Base-by-base conservation (phyloP, 2,888 invertebrate genomes). In the Dynastes maya region DNA sequence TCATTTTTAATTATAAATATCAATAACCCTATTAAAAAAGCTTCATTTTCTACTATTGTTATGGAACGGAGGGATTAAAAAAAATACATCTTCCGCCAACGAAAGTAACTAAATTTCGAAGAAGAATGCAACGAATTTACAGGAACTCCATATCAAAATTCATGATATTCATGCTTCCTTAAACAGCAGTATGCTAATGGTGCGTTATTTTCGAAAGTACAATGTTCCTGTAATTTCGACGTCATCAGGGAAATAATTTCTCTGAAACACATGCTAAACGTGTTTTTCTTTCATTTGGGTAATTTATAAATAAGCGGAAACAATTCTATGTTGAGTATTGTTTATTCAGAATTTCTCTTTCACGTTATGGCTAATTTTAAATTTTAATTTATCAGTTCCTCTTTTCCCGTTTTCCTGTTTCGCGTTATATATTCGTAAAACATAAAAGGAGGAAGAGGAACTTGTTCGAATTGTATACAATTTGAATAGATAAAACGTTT, bases 341-440 rank as follows among this genome's bases (percentile, higher is more conserved):
- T 58, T 58, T 58, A 22, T 58, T 58, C 16, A 8, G 22, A 22
- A 16, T 22, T 58, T 22, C 8, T 22, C 22, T 58, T 58, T 58
- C 2, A 58, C 6, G 22, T 22, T 9, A 16, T 6, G 22, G 55
- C 55, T 58, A 58, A 58, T 58, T 58, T 58, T 58, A 58, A 58
- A 58, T 58, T 58, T 58, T 58, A 58, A 63, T 63, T 63, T 63
- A 63, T 32, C 63, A 63, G 32, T 63, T 63, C 63, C 63, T 58
- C 8, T 16, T 58, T 22, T 58, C 22, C 22, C 22, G 16, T 63
- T 32, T 63, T 55, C 55, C 55, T 55, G 22, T 55, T n/a, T 22
- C n/a, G 16, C 55, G 22, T 2, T n/a, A 0, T 55, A 55, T 55
- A 45, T 45, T 45, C 45, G 11, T 0, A 8, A 45, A 45, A 22